Evolutionary conservation across 2,113 vertebrate genomes (phyloP), one percentile per base, ranked within the genome.

Genomic region (Gracilinanus agilis): DNA sequence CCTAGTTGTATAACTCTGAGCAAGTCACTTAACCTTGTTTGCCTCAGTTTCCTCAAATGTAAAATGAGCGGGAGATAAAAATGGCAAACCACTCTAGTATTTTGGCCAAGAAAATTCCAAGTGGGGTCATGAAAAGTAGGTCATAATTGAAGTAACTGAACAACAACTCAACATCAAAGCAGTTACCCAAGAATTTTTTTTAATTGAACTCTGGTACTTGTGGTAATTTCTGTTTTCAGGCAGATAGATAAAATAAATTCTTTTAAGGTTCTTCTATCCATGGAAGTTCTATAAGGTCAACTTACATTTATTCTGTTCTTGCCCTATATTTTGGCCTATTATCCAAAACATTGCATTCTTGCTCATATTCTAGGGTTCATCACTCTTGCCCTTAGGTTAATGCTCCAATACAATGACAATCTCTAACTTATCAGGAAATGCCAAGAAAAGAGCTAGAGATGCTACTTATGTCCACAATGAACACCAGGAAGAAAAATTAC

Each of bases 401-500:
- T 34, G 0, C 88, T 92, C 90, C 89, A n/a, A 58, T 54, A 89
- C 2, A 92, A 55, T 53, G 91, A 89, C 9, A 53, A 83, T 6
- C 6, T 40, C 67, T 83, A 83, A 19, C n/a, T 83, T 83, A 40
- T 7, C 19, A n/a, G n/a, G 34, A 83, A 83, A 83, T 3, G 11
- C 67, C 29, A 83, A 21, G n/a, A 83, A 91, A 75, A 89, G 23
- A 90, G 92, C 88, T 16, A 53, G 40, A 90, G 44, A 1, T 75
- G 58, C 16, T 25, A 44, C 27, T 90, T 29, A 58, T 7, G 58
- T 9, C 53, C 90, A 89, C 92, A 88, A 2, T 89, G 83, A 92
- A 92, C 13, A 93, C 40, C 54, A 13, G 40, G 1, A 95, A 90
- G 95, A 92, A 90, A 49, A 95, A 94, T 90, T 75, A 2, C 34